These are phyloP conservation scores for Ctenomys sociabilis DNA, from an alignment of 2,113 vertebrate genomes.

Conservation along the genomic window DNA sequence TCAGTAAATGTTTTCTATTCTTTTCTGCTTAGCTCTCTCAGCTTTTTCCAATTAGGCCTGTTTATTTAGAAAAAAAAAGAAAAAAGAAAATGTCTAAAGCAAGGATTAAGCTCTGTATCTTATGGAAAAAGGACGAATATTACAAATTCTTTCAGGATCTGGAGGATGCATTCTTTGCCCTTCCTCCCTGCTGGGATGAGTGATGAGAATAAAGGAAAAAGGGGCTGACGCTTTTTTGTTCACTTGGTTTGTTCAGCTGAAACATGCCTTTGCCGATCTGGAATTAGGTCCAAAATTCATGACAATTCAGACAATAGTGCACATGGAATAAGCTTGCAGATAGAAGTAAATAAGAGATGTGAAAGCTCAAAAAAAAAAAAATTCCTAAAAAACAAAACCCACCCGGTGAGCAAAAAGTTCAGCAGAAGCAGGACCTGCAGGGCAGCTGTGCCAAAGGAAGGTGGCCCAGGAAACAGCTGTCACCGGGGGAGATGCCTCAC, in stretches of 20 bases:
- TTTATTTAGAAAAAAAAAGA: constrained; percentile 82
- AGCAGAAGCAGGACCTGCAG: neutral
- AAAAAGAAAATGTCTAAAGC: constrained; percentile 82
- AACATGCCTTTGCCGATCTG: constrained; percentile 80
- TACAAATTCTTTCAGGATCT: constrained; percentile 84
- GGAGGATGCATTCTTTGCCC: constrained; percentile 81
- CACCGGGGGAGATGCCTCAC: neutral
- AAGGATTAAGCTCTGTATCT: constrained; percentile 86
- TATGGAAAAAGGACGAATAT: constrained; percentile 84
- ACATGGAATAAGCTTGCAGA: constrained; percentile 67
- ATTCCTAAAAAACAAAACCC: neutral
- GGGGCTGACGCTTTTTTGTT: constrained; percentile 74
- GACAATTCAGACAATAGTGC: constrained; percentile 77
- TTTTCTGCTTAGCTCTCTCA: constrained; percentile 83
- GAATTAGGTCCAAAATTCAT: constrained; percentile 81
- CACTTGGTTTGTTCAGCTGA: constrained; percentile 80
- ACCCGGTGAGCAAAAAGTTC: constrained; percentile 71
- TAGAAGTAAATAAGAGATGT: constrained; percentile 72
- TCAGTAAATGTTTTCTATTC: constrained; percentile 85
- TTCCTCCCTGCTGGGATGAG: constrained; percentile 77
- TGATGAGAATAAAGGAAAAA: constrained; percentile 79
- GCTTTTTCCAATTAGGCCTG: constrained; percentile 86
- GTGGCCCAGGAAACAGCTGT: neutral
- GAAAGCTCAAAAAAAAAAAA: constrained; percentile 62
- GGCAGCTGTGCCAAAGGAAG: neutral